Conservation (phyloP, 2,797 vertebrate genomes). For the Phrynocephalus guinanensis region DNA sequence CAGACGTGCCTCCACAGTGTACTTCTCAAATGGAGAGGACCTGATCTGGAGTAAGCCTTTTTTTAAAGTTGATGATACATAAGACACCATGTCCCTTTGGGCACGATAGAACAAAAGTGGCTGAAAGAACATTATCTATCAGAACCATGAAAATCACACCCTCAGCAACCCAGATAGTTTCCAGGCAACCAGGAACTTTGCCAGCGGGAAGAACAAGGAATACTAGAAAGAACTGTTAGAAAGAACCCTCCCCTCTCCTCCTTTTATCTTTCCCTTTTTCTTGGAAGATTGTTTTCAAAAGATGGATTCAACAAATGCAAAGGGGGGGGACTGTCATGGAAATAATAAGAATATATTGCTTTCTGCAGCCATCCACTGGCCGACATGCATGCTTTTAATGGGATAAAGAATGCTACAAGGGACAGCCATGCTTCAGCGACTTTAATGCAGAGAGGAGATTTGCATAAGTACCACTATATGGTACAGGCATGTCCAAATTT, state of each 20-base stretch:
- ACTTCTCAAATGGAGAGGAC: background rate
- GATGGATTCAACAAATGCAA: background rate
- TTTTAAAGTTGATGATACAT: background rate
- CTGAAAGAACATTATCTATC: conserved; percentile 4
- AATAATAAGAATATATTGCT: background rate
- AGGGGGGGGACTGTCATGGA: no score
- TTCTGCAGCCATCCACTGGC: background rate
- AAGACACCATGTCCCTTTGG: background rate
- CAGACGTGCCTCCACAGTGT: background rate
- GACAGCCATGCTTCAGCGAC: background rate
- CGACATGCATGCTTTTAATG: no score
- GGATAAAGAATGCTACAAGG: background rate
- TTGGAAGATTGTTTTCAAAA: background rate
- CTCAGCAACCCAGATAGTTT: background rate
- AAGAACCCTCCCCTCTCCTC: background rate
- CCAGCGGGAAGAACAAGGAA: background rate
- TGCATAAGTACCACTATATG: background rate
- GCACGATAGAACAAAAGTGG: background rate
- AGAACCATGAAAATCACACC: conserved; percentile 15
- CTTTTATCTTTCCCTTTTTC: background rate
- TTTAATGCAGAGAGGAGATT: background rate
- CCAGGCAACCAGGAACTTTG: conserved; percentile 18
- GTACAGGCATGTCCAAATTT: no score
- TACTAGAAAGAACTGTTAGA: background rate
- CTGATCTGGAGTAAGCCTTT: background rate